Base-by-base conservation (phyloP, 2,113 vertebrate species). In the Circaetus gallicus region DNA sequence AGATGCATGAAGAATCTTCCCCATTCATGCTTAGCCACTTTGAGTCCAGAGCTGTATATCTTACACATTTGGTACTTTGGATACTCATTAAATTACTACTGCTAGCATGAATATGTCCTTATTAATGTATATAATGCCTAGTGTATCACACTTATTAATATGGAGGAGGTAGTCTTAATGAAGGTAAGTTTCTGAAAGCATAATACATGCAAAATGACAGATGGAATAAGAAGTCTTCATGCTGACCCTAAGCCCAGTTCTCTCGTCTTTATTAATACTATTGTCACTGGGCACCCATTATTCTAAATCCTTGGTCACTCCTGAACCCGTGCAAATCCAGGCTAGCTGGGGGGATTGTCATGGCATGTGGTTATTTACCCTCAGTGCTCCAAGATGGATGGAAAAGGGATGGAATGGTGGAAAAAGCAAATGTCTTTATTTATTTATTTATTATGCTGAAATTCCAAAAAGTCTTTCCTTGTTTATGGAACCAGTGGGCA, bases 1-100 rank as follows among this genome's bases (percentile, higher is more conserved):
- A 42, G 11, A 28, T 15, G 13, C 15, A 19, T 58, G 52, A 49
- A 77, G 31, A 34, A 66, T 77, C 31, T 49, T 82, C 15, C 21
- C 20, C 0, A 1, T 47, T 71, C 0, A 0, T 71, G 29, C 24
- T 76, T 67, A 42, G 6, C 22, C 7, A 3, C n/a, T 83, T 71
- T 24, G 29, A 62, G 26, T 45, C 36, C 13, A 28, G 50, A 74
- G 9, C 32, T 80, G 1, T 6, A 4, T 7, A 13, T 12, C 9
- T n/a, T 16, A 18, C 0, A 2, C 28, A 31, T 66, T 45, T 65
- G 13, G 38, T 86, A 34, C 28, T 83, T 59, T 13, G 6, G 9
- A 25, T 73, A 26, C 20, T 53, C 18, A 13, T 3, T 20, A 38
- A 58, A 38, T 69, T 63, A 29, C 47, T 82, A 18, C 11, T 47